Evolutionary conservation across 2,113 vertebrate species (phyloP).

Genomic region (Varanus salvator): DNA sequence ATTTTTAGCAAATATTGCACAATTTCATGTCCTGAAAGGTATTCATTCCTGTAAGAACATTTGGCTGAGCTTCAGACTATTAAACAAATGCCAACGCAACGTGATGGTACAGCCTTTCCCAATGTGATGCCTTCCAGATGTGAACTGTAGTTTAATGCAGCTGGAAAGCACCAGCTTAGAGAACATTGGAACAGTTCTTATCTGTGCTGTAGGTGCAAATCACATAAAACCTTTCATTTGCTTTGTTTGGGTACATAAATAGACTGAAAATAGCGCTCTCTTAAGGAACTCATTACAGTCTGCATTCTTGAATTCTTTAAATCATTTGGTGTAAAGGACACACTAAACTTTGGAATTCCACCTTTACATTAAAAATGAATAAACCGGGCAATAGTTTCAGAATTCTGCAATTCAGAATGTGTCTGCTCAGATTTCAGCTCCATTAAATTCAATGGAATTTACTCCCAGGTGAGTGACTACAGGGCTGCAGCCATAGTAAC

Average conservation of each 20-base stretch:
- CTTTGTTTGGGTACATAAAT: background rate
- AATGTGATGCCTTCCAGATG: no score
- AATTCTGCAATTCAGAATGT: background rate
- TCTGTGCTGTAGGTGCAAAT: background rate
- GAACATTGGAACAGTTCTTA: background rate
- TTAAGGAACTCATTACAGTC: background rate
- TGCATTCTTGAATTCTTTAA: accelerated
- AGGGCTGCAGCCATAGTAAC: background rate
- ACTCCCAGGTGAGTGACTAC: background rate
- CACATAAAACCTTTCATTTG: background rate
- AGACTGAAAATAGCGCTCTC: background rate
- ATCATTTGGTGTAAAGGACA: background rate
- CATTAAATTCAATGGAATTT: background rate
- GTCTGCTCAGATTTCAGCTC: background rate
- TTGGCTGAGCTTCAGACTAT: background rate
- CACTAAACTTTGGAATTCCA: background rate
- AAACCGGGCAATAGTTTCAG: background rate
- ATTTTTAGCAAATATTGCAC: background rate
- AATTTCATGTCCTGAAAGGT: background rate
- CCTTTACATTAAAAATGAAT: background rate
- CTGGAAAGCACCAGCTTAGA: no score
- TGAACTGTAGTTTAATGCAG: no score
- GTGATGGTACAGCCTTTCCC: no score
- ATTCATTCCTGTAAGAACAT: background rate
- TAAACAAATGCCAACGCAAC: background rate